Evolutionary conservation across 1,140 invertebrate species (phyloP).

Genomic region (Brachionus plicatilis): DNA sequence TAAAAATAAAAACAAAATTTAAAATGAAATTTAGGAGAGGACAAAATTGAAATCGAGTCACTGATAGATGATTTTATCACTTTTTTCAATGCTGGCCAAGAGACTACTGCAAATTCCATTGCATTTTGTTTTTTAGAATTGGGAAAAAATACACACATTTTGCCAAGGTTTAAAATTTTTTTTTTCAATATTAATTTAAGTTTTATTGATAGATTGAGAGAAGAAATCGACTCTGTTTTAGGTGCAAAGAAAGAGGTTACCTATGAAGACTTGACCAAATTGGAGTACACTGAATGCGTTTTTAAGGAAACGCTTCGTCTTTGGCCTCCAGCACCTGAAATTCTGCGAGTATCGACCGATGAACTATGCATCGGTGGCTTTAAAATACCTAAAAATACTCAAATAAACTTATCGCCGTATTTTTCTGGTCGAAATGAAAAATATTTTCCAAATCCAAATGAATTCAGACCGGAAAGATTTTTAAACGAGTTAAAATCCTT

Average conservation of each 20-base stretch:
- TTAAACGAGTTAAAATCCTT: not conserved
- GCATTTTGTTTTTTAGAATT: conserved; percentile 13
- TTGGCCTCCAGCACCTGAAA: conserved; percentile 25
- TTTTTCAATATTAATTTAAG: not conserved
- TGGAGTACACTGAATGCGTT: conserved; percentile 16
- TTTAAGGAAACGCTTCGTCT: conserved; percentile 27
- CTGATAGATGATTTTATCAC: conserved; percentile 28
- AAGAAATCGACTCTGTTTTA: conserved; percentile 17
- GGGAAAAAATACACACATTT: not conserved
- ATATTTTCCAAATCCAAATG: not conserved
- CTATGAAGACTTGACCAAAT: not conserved
- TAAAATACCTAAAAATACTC: not conserved
- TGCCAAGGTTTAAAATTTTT: not conserved
- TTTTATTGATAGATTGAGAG: not conserved
- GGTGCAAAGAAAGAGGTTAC: not conserved
- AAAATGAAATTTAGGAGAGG: not conserved
- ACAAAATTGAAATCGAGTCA: conserved; percentile 20
- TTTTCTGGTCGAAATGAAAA: not conserved
- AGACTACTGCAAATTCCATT: conserved; percentile 21
- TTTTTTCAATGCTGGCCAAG: conserved; percentile 35
- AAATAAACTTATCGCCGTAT: not conserved
- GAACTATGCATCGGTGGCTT: not conserved
- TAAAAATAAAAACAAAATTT: not conserved
- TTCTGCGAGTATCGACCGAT: not conserved
- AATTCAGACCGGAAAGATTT: conserved; percentile 20